Evolutionary conservation across 1,140 invertebrate species (phyloP).

Genomic region (Caerostris darwini): DNA sequence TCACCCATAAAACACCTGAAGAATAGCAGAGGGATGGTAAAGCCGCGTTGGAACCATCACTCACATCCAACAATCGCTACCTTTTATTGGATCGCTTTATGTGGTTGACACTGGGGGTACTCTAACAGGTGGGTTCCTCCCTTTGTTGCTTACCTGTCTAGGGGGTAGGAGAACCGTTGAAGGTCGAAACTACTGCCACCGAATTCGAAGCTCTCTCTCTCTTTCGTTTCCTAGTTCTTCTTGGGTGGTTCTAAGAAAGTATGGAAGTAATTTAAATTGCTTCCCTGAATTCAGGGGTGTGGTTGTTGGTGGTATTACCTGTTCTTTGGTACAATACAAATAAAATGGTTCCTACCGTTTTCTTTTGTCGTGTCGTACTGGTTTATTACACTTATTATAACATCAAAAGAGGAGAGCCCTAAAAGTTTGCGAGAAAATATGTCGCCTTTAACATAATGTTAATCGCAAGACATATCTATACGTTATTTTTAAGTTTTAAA

Average conservation of each 20-base stretch:
- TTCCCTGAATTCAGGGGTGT: neutral
- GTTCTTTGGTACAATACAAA: too few species aligned
- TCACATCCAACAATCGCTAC: neutral
- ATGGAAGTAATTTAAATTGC: neutral
- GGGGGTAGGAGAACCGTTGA: neutral
- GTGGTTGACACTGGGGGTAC: neutral
- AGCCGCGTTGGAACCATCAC: neutral
- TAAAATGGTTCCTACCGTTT: too few species aligned
- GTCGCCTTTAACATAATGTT: too few species aligned
- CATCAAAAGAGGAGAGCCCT: too few species aligned
- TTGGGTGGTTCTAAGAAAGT: neutral
- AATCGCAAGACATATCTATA: too few species aligned
- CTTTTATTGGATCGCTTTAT: neutral
- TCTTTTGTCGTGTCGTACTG: too few species aligned
- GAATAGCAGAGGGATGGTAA: neutral
- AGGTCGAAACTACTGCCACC: neutral
- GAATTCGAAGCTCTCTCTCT: neutral
- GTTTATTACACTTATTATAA: too few species aligned
- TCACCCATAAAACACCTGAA: too few species aligned
- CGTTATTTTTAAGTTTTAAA: too few species aligned
- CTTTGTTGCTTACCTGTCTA: neutral
- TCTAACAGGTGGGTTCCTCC: neutral
- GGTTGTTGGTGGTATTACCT: too few species aligned
- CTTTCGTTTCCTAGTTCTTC: neutral
- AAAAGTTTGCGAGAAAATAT: too few species aligned